These are phyloP conservation scores for Apamea crenata DNA, from an alignment of 2,888 invertebrate genomes.

Conservation along the genomic window DNA sequence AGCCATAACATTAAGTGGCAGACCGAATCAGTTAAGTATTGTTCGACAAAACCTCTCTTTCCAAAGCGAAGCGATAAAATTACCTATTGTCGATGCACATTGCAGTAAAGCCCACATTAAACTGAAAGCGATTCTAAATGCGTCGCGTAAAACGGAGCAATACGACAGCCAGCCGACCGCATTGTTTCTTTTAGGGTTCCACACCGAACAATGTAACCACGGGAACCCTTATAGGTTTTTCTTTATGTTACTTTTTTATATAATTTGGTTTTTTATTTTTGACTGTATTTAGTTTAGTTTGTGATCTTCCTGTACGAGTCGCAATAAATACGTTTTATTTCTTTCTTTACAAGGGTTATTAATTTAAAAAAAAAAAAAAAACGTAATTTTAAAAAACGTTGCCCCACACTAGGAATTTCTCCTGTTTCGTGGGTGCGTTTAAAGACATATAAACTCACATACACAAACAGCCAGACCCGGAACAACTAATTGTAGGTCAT, in stretches of 20 bases:
- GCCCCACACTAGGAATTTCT: too few relatives aligned
- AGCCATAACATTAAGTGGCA: conserved; percentile 61
- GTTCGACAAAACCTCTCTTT: conserved; percentile 73
- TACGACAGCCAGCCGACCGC: conserved; percentile 66
- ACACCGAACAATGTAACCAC: background rate
- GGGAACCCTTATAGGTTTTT: background rate
- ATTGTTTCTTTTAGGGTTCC: conserved; percentile 65
- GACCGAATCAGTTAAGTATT: conserved; percentile 71
- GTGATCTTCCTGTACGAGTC: too few relatives aligned
- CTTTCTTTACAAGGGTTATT: background rate
- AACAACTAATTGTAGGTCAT: too few relatives aligned
- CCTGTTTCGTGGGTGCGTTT: too few relatives aligned
- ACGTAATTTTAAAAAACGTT: too few relatives aligned
- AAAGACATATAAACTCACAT: too few relatives aligned
- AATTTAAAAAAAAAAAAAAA: too few relatives aligned
- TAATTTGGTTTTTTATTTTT: too few relatives aligned
- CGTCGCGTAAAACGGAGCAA: conserved; percentile 77
- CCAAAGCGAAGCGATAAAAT: conserved; percentile 79
- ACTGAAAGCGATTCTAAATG: conserved; percentile 85
- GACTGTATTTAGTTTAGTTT: too few relatives aligned
- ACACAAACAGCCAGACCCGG: too few relatives aligned
- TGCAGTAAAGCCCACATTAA: conserved; percentile 82
- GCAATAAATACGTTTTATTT: too few relatives aligned
- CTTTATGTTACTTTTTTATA: too few relatives aligned
- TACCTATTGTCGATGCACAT: conserved; percentile 84